A percentile compares a stretch with the other conserved stretches of the same genome.
Conservation (phyloP, 2,888 invertebrate genomes). For the Pseudococcus longispinus region DNA sequence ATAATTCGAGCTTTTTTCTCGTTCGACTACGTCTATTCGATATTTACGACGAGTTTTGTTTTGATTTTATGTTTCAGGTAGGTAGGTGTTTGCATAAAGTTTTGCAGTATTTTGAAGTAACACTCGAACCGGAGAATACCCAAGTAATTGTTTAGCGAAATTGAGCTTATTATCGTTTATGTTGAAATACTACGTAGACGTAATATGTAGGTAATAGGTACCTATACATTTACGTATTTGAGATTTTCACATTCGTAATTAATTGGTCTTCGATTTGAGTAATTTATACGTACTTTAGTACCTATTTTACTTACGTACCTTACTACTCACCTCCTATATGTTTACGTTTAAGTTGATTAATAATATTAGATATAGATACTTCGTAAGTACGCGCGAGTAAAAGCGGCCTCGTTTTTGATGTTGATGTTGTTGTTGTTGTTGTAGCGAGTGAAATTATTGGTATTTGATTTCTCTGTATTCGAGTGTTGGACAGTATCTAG, state of each 20-base stretch:
- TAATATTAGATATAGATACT: too few species aligned
- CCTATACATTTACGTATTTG: not conserved
- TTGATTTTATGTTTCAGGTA: not conserved
- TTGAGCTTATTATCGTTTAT: not conserved
- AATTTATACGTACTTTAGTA: not conserved
- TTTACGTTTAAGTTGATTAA: too few species aligned
- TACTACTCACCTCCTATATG: too few species aligned
- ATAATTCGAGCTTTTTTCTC: not conserved
- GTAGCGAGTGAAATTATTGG: not conserved
- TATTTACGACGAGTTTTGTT: not conserved
- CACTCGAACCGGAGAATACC: not conserved
- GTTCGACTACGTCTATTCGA: not conserved
- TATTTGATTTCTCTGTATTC: not conserved
- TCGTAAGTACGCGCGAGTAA: not conserved
- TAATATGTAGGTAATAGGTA: too few species aligned
- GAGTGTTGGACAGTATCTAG: too few species aligned
- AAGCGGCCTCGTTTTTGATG: not conserved
- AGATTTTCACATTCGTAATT: not conserved
- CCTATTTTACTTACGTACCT: not conserved
- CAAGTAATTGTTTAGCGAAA: not conserved
- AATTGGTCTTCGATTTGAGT: not conserved
- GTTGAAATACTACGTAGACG: conserved; percentile 4
- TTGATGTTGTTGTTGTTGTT: not conserved
- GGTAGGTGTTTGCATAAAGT: not conserved
- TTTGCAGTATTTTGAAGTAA: not conserved